Evolutionary conservation across 2,888 invertebrate genomes (phyloP).

Genomic region (Patella ulyssiponensis): DNA sequence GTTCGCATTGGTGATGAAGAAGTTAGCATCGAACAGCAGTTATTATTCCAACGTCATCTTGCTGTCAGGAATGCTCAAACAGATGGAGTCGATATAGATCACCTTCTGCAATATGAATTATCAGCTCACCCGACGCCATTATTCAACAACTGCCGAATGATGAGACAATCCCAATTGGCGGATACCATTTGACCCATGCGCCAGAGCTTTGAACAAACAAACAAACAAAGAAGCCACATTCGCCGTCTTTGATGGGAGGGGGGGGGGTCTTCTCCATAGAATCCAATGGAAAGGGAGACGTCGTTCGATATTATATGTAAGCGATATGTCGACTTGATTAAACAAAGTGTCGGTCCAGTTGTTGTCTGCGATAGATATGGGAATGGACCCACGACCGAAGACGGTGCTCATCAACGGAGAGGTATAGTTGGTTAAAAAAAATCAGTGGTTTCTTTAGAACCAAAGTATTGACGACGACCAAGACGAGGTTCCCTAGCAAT

Average conservation of each 20-base stretch:
- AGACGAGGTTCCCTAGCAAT: slow-evolving; percentile 47
- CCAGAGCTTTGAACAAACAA: not conserved
- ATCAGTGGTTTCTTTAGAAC: slow-evolving; percentile 36
- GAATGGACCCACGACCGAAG: no score
- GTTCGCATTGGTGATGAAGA: slow-evolving; percentile 19
- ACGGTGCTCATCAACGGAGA: no score
- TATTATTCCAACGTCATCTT: slow-evolving; percentile 36
- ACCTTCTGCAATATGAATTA: slow-evolving; percentile 36
- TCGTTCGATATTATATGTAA: slow-evolving; percentile 22
- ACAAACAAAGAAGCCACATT: not conserved
- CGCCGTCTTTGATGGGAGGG: slow-evolving; percentile 26
- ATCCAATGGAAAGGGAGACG: slow-evolving; percentile 29
- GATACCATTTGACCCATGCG: slow-evolving; percentile 11
- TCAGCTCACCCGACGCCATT: slow-evolving; percentile 32
- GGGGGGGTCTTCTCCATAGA: slow-evolving; percentile 31
- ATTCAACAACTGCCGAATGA: slow-evolving; percentile 31
- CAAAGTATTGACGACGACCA: slow-evolving; percentile 40
- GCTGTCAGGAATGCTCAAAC: slow-evolving; percentile 13
- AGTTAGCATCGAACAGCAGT: slow-evolving; percentile 32
- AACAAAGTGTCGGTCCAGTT: not conserved
- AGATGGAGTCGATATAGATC: slow-evolving; percentile 8
- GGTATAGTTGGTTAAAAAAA: no score
- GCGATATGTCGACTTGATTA: no score
- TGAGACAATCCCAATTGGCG: no score
- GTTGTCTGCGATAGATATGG: slow-evolving; percentile 44